Evolutionary conservation across 2,113 vertebrate species (phyloP), one percentile per base, ranked within the genome.

Genomic region (Cyanoramphus novaezelandiae): DNA sequence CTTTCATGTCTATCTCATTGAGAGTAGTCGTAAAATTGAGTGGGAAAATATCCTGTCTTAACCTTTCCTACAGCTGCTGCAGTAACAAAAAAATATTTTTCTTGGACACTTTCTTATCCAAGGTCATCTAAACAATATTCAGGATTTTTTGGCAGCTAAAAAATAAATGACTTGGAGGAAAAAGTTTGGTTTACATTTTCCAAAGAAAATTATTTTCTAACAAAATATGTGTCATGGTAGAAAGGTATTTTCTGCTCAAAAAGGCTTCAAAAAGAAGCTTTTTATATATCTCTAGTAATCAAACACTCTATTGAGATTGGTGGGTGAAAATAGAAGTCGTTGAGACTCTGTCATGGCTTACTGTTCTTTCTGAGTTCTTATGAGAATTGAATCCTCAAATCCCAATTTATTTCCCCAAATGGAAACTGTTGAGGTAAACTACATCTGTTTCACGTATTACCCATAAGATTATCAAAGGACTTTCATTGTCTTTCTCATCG

Each of bases 71-170:
- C 33, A 81, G 16, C 47, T 0, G 0, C 47, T 71, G 57, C 59
- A 85, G 52, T 63, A 94, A 64, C 25, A 80, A 27, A 24, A 71
- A 79, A 72, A 80, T 85, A 90, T 92, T 88, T 93, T 93, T 84
- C 67, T 83, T 82, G 69, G 27, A 63, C 65, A 20, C 71, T 86
- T 92, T 77, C 43, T 87, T 84, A 44, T 64, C 11, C 44, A 69
- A 79, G 59, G 57, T 87, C 57, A 84, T 85, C 10, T 31, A 95
- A 63, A 85, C 69, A 62, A 76, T 76, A 87, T 89, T 82, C 35
- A 65, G 25, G 5, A 50, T 13, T 47, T 87, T 93, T 95, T 91
- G 72, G 25, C 69, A 82, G 62, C 10, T 50, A 46, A 77, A 88
- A 68, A 41, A 57, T 53, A 88, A 94, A 84, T 53, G 9, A 11